Conservation (phyloP, 2,113 vertebrate species). For the Scalopus aquaticus region DNA sequence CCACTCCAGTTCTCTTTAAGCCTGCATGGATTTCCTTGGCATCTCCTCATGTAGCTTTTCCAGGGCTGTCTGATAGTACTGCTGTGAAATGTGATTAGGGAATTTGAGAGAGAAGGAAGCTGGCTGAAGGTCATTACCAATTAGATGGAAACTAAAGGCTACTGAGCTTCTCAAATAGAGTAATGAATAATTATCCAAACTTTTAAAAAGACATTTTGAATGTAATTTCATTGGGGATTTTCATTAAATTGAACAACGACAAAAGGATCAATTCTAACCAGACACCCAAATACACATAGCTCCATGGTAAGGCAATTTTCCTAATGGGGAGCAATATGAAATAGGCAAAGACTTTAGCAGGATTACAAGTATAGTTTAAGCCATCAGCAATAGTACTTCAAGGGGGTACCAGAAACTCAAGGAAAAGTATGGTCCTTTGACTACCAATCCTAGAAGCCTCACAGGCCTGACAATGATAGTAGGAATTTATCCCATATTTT, state of each 20-base stretch:
- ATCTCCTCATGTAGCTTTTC: conserved; percentile 61
- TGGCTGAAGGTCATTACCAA: conserved; percentile 75
- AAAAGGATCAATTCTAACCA: conserved; percentile 35
- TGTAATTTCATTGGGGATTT: conserved; percentile 59
- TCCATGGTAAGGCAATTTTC: background rate
- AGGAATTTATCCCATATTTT: background rate
- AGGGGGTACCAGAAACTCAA: background rate
- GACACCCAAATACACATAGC: conserved; percentile 6
- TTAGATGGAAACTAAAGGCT: conserved; percentile 73
- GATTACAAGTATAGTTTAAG: background rate
- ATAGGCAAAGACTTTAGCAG: background rate
- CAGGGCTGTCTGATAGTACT: conserved; percentile 61
- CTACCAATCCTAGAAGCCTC: background rate
- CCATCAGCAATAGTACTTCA: background rate
- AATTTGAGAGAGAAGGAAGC: conserved; percentile 68
- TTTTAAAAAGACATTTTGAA: conserved; percentile 65
- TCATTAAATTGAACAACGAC: conserved; percentile 54
- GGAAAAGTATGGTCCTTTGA: background rate
- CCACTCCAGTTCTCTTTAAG: conserved; percentile 53
- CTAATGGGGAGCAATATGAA: background rate
- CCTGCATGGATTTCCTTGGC: conserved; percentile 65
- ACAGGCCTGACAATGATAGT: background rate
- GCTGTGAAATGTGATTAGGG: conserved; percentile 73
- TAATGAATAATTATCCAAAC: conserved; percentile 68
- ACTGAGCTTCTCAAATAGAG: conserved; percentile 59